phyloP scores from a whole-genome alignment of 2,888 invertebrate species.

The Mythimna impura region DNA sequence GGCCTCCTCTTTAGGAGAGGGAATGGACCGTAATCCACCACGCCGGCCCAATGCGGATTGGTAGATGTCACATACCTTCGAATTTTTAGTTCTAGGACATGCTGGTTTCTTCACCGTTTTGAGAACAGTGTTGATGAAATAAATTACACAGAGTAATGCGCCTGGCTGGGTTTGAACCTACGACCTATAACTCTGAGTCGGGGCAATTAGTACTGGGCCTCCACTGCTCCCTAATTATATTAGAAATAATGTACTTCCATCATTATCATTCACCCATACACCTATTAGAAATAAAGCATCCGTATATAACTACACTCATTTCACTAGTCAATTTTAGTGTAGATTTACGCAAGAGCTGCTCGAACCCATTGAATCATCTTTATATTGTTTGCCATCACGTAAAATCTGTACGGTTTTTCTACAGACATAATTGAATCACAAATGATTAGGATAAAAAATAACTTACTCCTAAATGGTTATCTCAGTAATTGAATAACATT shows the following conservation, averaged over 20 bases:
- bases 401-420: neutral
- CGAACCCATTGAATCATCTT: slow-evolving; percentile 13
- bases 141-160: too few species aligned
- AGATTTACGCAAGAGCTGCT: neutral
- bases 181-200: too few species aligned
- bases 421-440: slow-evolving; percentile 18
- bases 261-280: neutral
- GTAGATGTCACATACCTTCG: too few species aligned
- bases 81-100: too few species aligned
- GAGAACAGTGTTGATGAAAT: too few species aligned
- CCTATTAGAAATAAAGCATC: neutral
- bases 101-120: too few species aligned
- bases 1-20: too few species aligned
- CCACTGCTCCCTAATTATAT: neutral
- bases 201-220: too few species aligned
- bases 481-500: slow-evolving; percentile 51
- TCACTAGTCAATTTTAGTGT: neutral
- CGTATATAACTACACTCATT: neutral
- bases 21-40: too few species aligned
- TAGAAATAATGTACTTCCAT: neutral
- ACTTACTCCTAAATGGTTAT: slow-evolving; percentile 42
- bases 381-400: neutral
- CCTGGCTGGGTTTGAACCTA: too few species aligned
- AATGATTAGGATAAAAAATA: slow-evolving; percentile 19
- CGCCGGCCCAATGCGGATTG: too few species aligned